A percentile compares a stretch with the other conserved stretches of the same genome.
Conservation (phyloP, 2,888 invertebrate genomes). For the Drosophila silvestris region DNA sequence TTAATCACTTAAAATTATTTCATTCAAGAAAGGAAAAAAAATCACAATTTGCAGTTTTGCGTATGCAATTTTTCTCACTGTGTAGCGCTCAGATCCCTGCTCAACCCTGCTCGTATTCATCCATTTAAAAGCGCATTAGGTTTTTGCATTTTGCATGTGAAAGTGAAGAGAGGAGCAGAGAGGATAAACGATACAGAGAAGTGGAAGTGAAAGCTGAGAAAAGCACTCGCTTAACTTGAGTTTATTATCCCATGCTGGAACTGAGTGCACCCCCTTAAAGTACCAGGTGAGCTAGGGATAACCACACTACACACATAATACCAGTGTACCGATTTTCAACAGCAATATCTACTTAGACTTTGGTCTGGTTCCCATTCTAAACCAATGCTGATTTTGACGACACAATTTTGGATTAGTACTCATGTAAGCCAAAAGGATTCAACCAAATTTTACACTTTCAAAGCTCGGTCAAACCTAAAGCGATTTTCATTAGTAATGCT, state of each 20-base stretch:
- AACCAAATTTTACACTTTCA: not conserved
- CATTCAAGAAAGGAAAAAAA: not conserved
- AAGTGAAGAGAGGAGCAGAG: not conserved
- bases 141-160: constrained; percentile 43
- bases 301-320: not conserved
- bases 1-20: not conserved
- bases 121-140: constrained; percentile 46
- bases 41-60: rapidly evolving
- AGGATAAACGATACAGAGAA: constrained; percentile 11
- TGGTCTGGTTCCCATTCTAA: rapidly evolving
- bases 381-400: not conserved
- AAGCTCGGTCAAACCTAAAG: not conserved
- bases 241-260: constrained; percentile 9
- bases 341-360: too few relatives aligned
- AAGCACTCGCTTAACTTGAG: constrained; percentile 13
- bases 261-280: not conserved
- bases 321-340: not conserved
- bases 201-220: constrained; percentile 42
- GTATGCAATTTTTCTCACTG: not conserved
- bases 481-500: too few relatives aligned
- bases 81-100: not conserved
- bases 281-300: not conserved
- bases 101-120: constrained; percentile 1
- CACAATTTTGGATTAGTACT: not conserved
- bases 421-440: not conserved